Evolutionary conservation across 2,888 invertebrate species (phyloP).

Genomic region (Drosophila suboccidentalis): DNA sequence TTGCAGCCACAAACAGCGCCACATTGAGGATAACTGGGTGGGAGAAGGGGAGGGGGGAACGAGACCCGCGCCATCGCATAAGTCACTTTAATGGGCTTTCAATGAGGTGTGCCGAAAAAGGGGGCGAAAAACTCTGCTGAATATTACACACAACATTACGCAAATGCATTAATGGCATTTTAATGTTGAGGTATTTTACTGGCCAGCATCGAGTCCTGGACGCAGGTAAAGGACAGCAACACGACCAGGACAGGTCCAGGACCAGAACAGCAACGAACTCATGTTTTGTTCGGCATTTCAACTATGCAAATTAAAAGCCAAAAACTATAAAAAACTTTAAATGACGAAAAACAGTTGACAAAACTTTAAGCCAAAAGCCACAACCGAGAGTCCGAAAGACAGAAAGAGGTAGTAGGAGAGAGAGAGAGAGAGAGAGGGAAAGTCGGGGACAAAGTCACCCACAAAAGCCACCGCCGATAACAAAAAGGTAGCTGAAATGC

Average conservation of each 20-base stretch:
- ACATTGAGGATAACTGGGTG: background rate
- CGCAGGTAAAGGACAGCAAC: conserved; percentile 49
- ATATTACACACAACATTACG: conserved; percentile 75
- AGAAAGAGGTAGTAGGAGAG: no score
- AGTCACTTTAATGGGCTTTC: conserved; percentile 81
- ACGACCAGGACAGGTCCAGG: background rate
- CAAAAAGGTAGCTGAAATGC: conserved; percentile 63
- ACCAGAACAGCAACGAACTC: background rate
- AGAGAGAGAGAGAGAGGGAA: background rate
- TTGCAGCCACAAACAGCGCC: conserved; percentile 17
- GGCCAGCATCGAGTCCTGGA: conserved; percentile 1
- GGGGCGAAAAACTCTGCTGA: conserved; percentile 15
- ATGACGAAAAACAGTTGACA: conserved; percentile 57
- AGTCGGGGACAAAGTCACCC: conserved; percentile 9
- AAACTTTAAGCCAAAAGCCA: conserved; percentile 66
- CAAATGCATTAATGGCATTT: conserved; percentile 80
- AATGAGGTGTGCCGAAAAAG: conserved; percentile 68
- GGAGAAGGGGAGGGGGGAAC: background rate
- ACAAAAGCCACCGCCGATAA: conserved; percentile 29
- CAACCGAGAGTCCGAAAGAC: background rate
- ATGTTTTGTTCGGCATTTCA: conserved; percentile 39
- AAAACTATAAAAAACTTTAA: conserved; percentile 67
- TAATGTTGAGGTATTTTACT: conserved; percentile 76
- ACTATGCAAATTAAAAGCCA: conserved; percentile 68
- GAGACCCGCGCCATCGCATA: conserved; percentile 58